Percentiles rank a stretch among this genome's conserved stretches.
Evolutionary conservation across 23 tunicate species (phyloP).

Genomic region (Styela plicata): DNA sequence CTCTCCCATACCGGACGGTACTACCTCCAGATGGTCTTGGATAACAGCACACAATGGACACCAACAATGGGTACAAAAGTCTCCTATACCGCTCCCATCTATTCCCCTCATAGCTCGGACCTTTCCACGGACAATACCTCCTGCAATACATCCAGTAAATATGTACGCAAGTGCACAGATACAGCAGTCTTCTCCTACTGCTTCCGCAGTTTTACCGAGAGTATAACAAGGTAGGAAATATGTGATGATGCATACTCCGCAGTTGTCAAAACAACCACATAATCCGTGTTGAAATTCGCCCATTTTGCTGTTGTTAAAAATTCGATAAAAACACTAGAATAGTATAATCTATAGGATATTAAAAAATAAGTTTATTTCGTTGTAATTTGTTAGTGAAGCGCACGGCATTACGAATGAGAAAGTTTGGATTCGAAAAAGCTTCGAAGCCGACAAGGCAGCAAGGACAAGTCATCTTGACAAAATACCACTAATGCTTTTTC

Average conservation of each 20-base stretch:
- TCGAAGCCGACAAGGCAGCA: no score
- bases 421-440: no score
- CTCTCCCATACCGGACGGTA: slow-evolving; percentile 24
- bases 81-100: slow-evolving; percentile 40
- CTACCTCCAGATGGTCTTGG: slow-evolving; percentile 61
- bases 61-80: slow-evolving; percentile 49
- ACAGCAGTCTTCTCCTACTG: slow-evolving; percentile 50
- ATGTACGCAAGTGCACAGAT: slow-evolving; percentile 49
- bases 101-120: slow-evolving; percentile 48
- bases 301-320: slow-evolving; percentile 8
- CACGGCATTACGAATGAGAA: no score
- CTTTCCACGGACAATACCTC: slow-evolving; percentile 64
- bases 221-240: slow-evolving; percentile 63
- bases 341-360: no score
- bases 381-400: no score
- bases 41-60: slow-evolving; percentile 62
- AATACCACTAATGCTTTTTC: no score
- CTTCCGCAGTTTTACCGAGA: slow-evolving; percentile 78
- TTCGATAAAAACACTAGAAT: no score
- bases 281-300: slow-evolving; percentile 48
- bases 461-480: no score
- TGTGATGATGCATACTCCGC: slow-evolving; percentile 58
- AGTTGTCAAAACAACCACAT: slow-evolving; percentile 81
- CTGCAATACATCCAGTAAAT: slow-evolving; percentile 67
- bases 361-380: no score